Base-by-base conservation (phyloP, 2,888 invertebrate genomes). In the Trissolcus brochymenae region DNA sequence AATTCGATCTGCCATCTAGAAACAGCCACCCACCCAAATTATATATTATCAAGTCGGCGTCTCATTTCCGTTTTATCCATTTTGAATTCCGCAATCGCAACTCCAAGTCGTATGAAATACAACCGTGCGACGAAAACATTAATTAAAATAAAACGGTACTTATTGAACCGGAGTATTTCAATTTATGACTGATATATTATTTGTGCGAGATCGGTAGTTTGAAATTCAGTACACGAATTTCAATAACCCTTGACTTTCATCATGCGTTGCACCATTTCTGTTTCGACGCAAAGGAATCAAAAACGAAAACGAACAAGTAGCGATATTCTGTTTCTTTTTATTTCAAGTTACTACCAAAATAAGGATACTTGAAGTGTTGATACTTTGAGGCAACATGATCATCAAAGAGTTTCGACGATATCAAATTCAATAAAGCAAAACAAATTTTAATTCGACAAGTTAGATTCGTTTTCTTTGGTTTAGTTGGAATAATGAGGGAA, bases 201-300 rank as follows among this genome's bases (percentile, higher is more conserved):
- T 46, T 46, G 35, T 35, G 13, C 16, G 35, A 43, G 53, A 59
- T 53, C 14, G 51, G 16, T 2, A 50, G 51, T 57, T 62, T 59
- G n/a, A 59, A 64, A 64, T 72, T 72, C 64, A 51, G 53, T 46
- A 21, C 71, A 59, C 71, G 71, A 57, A 71, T 71, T 64, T 56
- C 71, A 64, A 64, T 71, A 64, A 59, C 9, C 29, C 51, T 29
- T n/a, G 61, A 43, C 25, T 60, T 61, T 68, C 49, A 68, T 60
- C 55, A 21, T 49, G 21, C 35, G 46, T 46, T 25, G 50, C 25
- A 53, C 51, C 59, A 59, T 72, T 60, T 50, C 25, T 55, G 29
- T 64, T 41, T 17, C 41, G 35, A 19, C 35, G 50, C 25, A 35
- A 49, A 57, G 29, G 65, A 54, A 60, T 57, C 70, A 62, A 56